phyloP scores from a whole-genome alignment of 2,797 vertebrate genomes.

The Pseudopleuronectes americanus region DNA sequence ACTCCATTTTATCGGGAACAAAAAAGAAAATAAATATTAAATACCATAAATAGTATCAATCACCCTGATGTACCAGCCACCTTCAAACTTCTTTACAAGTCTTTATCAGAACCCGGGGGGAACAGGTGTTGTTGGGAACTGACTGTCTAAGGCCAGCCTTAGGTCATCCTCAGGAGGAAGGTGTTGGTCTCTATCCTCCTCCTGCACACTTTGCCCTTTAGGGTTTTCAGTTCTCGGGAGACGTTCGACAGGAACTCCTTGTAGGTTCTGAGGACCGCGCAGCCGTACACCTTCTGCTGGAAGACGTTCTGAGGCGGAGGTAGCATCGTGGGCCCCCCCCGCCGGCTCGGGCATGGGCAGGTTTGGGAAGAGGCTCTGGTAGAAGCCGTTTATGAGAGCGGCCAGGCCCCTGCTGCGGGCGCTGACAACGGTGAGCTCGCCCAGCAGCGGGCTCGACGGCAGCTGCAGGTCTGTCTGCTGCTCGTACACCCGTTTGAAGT shows the following conservation, averaged over 20 bases:
- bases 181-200: constrained; percentile 35
- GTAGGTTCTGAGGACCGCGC: constrained; percentile 81
- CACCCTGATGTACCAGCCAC: constrained; percentile 62
- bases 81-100: constrained; percentile 50
- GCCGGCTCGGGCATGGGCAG: constrained; percentile 71
- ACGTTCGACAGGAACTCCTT: constrained; percentile 74
- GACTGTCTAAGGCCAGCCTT: constrained; percentile 38
- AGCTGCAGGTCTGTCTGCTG: constrained; percentile 82
- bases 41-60: constrained; percentile 77
- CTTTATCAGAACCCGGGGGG: constrained; percentile 29
- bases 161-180: constrained; percentile 40
- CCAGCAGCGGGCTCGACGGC: constrained; percentile 58
- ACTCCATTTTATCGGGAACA: constrained; percentile 33
- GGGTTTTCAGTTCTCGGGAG: constrained; percentile 66
- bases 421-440: constrained; percentile 8
- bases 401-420: constrained; percentile 41
- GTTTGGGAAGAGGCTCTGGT: constrained; percentile 81
- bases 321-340: constrained; percentile 65
- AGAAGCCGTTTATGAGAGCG: constrained; percentile 46
- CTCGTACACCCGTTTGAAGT: constrained; percentile 77
- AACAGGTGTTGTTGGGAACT: constrained; percentile 24
- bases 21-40: constrained; percentile 82
- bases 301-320: constrained; percentile 81
- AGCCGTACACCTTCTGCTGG: constrained; percentile 87
- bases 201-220: constrained; percentile 66